Conservation (phyloP, 2,797 vertebrate genomes). For the Helostoma temminkii region DNA sequence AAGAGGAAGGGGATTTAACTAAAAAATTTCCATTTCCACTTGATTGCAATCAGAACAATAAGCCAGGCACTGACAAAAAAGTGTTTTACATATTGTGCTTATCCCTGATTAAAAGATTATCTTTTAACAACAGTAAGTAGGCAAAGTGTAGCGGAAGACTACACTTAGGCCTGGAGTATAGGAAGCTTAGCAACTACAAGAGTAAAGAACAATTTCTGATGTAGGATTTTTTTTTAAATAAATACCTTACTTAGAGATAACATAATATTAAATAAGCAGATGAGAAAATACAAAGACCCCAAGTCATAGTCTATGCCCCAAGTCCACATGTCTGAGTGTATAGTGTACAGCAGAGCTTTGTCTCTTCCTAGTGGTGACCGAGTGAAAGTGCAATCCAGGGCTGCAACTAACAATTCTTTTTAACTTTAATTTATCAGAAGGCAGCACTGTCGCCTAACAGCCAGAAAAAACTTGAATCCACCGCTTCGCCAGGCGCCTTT, state of each 20-base stretch:
- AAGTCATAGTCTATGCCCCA: too few species aligned
- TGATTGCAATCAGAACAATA: slow-evolving; percentile 50
- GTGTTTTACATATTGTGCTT: slow-evolving; percentile 45
- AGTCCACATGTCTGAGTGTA: neutral
- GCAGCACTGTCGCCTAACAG: too few species aligned
- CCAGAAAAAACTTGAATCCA: too few species aligned
- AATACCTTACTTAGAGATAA: neutral
- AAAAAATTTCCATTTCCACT: slow-evolving; percentile 64
- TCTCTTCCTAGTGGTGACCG: slow-evolving; percentile 52
- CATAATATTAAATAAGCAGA: neutral
- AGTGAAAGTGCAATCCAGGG: slow-evolving; percentile 29
- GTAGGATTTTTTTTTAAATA: neutral
- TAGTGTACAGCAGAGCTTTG: slow-evolving; percentile 25
- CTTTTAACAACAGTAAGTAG: slow-evolving; percentile 12
- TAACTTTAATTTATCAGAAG: too few species aligned
- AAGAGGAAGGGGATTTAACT: slow-evolving; percentile 40
- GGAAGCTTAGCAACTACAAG: neutral
- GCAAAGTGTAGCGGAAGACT: neutral
- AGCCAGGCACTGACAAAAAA: neutral
- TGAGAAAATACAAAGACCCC: neutral
- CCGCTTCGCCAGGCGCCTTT: too few species aligned
- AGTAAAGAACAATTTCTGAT: neutral
- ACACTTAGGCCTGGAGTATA: neutral
- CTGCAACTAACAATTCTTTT: neutral
- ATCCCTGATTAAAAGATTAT: slow-evolving; percentile 39